Percentiles rank a stretch among this genome's conserved stretches.
These are phyloP conservation scores for Xiphydria camelus DNA, from an alignment of 2,888 invertebrate genomes.

Conservation along the genomic window DNA sequence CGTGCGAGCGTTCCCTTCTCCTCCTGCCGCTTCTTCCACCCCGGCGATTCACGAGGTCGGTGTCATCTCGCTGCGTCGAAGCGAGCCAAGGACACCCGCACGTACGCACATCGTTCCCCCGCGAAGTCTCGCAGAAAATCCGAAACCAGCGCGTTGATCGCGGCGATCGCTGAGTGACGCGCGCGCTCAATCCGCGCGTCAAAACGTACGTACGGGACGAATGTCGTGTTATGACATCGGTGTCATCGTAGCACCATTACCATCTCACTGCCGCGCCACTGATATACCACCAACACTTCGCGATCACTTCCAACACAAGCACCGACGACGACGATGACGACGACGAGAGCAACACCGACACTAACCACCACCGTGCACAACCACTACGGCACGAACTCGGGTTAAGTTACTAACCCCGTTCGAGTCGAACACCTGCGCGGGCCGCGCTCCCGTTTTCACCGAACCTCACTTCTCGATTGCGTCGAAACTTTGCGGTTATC, in stretches of 20 bases:
- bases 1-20: no score
- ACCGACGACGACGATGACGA: slow-evolving; percentile 12
- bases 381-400: slow-evolving; percentile 36
- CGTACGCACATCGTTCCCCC: slow-evolving; percentile 6
- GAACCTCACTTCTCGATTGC: slow-evolving; percentile 30
- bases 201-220: slow-evolving; percentile 16
- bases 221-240: slow-evolving; percentile 44
- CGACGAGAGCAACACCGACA: slow-evolving; percentile 25
- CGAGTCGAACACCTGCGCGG: slow-evolving; percentile 41
- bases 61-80: neutral
- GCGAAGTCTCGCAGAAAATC: no score
- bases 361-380: slow-evolving; percentile 22
- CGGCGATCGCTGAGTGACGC: neutral
- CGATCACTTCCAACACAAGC: neutral
- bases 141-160: no score
- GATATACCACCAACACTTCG: no score
- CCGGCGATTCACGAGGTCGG: neutral
- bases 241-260: slow-evolving; percentile 45
- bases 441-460: slow-evolving; percentile 38
- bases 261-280: slow-evolving; percentile 3
- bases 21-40: no score
- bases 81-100: neutral
- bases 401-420: slow-evolving; percentile 47
- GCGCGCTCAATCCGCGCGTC: slow-evolving; percentile 1
- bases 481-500: slow-evolving; percentile 24